Conservation (phyloP, 2,888 invertebrate genomes). For the Trichopria drosophilae region DNA sequence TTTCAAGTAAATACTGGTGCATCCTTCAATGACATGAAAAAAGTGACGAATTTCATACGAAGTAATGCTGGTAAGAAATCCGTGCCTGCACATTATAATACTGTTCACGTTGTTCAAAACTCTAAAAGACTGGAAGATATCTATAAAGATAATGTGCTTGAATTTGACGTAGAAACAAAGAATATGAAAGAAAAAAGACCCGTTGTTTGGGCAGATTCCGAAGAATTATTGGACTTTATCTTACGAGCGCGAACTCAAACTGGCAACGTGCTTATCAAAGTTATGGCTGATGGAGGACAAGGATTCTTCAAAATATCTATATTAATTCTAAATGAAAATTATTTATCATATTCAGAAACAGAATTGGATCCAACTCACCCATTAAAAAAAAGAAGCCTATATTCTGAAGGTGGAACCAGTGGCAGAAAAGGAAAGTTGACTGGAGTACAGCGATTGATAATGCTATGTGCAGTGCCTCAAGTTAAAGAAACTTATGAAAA, state of each 20-base stretch:
- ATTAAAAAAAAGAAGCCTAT: not conserved
- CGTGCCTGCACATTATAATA: constrained; percentile 6
- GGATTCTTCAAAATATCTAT: constrained; percentile 5
- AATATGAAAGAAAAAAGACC: constrained; percentile 12
- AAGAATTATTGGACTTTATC: constrained; percentile 8
- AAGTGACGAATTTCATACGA: constrained; percentile 12
- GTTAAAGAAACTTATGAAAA: too few species aligned
- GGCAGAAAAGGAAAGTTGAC: too few species aligned
- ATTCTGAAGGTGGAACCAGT: too few species aligned
- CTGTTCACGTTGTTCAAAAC: constrained; percentile 6
- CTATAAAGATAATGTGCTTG: constrained; percentile 6
- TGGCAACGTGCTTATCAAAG: constrained; percentile 4
- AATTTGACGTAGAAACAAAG: constrained; percentile 13
- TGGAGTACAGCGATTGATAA: too few species aligned
- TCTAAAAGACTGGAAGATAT: constrained; percentile 5
- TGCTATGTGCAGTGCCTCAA: too few species aligned
- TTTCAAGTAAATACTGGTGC: too few species aligned
- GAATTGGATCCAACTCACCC: not conserved
- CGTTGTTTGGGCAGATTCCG: constrained; percentile 12
- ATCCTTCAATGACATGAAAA: too few species aligned
- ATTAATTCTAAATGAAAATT: constrained; percentile 4
- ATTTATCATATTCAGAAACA: not conserved
- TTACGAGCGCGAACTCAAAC: constrained; percentile 4
- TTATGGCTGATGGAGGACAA: too few species aligned
- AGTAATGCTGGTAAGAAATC: constrained; percentile 9